Base-by-base conservation (phyloP, 1,140 invertebrate species). In the Tetragnatha versicolor region DNA sequence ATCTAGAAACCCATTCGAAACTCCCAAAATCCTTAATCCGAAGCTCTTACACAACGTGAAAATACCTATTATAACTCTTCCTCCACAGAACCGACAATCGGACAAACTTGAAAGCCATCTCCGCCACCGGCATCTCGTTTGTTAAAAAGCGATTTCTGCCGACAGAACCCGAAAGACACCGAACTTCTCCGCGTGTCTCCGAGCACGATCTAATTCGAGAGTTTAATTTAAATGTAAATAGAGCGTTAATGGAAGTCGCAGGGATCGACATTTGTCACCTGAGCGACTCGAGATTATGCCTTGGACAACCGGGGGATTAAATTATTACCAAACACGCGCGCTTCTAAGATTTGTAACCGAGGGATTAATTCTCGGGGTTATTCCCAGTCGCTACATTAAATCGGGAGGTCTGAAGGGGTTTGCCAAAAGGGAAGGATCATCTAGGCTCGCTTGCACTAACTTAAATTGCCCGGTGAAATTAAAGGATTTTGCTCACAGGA, bases 181-280 rank as follows among this genome's bases (percentile, higher is more conserved):
- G n/a, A n/a, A n/a, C n/a, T 12, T 12, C 47, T 42, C 17, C 17
- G 39, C 39, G 7, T 7, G 39, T 9, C 39, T 7, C 39, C 7
- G 39, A 42, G 17, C 39, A 9, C 7, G 7, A 42, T 9, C 20
- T 53, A 14, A 22, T 14, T 53, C 20, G 29, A 53, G 45, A 33
- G 47, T 69, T 69, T 51, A 69, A 69, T 69, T 69, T 69, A 69
- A 51, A 69, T 69, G 66, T 47, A 69, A 69, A 69, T 69, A 69
- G 66, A 37, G 25, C 47, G 66, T 69, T 69, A 66, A 66, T 63
- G 60, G 60, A 10, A 45, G 12, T 10, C 17, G 12, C 22, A 9
- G 27, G 22, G n/a, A 20, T 22, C 14, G 60, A 66, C 63, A 47
- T 66, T 66, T 66, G 63, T 66, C 63, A 66, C 63, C 33, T 25